Conservation (phyloP, 2,888 invertebrate genomes). For the Nemotelus nigrinus region DNA sequence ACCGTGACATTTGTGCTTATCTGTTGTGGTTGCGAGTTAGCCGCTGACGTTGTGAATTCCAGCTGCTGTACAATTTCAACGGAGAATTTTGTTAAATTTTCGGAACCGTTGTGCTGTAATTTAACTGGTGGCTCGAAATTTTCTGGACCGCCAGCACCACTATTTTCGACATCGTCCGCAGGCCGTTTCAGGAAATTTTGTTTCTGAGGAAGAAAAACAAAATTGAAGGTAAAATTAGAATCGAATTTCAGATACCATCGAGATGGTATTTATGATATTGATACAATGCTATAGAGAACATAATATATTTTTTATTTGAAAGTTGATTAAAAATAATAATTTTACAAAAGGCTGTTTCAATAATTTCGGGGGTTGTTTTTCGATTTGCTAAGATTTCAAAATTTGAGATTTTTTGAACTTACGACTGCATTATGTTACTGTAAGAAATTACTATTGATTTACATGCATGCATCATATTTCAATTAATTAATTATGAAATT, state of each 20-base stretch:
- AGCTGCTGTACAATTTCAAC: slow-evolving; percentile 93
- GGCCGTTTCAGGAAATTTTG: slow-evolving; percentile 84
- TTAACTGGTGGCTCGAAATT: slow-evolving; percentile 79
- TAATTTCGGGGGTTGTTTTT: too few species aligned
- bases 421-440: too few species aligned
- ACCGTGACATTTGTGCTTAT: slow-evolving; percentile 93
- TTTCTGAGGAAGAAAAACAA: slow-evolving; percentile 70
- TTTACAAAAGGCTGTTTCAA: too few species aligned
- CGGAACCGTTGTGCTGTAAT: slow-evolving; percentile 70
- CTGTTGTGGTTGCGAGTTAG: slow-evolving; percentile 87
- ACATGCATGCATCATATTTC: too few species aligned
- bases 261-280: too few species aligned
- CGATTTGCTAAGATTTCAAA: too few species aligned
- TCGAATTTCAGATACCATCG: neutral
- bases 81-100: slow-evolving; percentile 79
- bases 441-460: too few species aligned
- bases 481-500: too few species aligned
- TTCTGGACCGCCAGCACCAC: slow-evolving; percentile 58
- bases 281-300: too few species aligned
- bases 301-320: too few species aligned
- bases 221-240: slow-evolving; percentile 44
- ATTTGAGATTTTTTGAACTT: too few species aligned
- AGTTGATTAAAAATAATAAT: too few species aligned
- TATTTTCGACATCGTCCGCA: slow-evolving; percentile 71
- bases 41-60: slow-evolving; percentile 88